phyloP scores from a whole-genome alignment of 2,113 vertebrate species.

The Corynorhinus townsendii region DNA sequence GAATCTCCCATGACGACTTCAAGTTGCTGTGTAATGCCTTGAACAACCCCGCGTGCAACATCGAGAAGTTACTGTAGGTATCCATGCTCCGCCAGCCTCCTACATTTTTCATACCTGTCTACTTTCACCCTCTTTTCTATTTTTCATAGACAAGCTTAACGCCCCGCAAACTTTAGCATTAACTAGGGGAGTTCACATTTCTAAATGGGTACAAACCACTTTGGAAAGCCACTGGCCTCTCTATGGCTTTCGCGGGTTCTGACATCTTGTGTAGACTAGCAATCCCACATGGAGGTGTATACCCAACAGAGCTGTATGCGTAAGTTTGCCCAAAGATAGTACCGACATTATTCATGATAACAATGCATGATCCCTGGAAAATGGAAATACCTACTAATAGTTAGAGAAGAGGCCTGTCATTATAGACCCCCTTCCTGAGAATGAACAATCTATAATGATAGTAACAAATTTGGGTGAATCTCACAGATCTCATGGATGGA shows the following conservation, averaged over 20 bases:
- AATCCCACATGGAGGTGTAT: background rate
- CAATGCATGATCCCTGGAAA: background rate
- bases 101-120: background rate
- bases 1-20: fast-evolving
- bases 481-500: background rate
- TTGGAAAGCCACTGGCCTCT: background rate
- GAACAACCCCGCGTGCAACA: background rate
- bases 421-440: background rate
- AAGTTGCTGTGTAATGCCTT: background rate
- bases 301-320: background rate
- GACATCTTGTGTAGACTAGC: too few species aligned
- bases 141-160: background rate
- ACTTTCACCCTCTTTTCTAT: background rate
- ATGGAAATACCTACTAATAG: background rate
- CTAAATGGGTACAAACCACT: background rate
- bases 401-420: too few species aligned
- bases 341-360: too few species aligned
- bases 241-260: background rate
- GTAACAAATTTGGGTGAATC: background rate
- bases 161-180: background rate
- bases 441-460: background rate
- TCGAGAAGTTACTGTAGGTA: conserved; percentile 11
- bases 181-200: background rate
- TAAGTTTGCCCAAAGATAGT: background rate
- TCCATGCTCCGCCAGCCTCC: fast-evolving